Percentiles rank a stretch among this genome's conserved stretches.
These are phyloP conservation scores for Solenopsis fugax DNA, from an alignment of 1,140 invertebrate genomes.

Conservation along the genomic window DNA sequence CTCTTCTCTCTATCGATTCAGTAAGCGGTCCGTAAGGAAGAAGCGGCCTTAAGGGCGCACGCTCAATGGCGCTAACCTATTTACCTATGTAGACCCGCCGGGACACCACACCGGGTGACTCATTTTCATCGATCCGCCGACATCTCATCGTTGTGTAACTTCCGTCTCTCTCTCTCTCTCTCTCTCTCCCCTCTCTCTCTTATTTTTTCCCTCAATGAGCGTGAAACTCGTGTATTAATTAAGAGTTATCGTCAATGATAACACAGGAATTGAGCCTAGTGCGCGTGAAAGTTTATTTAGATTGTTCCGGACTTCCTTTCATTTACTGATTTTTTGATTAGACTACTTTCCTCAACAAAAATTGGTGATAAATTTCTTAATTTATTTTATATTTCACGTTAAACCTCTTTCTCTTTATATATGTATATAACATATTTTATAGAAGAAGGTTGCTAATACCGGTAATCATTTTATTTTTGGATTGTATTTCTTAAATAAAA, in stretches of 20 bases:
- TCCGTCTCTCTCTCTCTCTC: conserved; percentile 20
- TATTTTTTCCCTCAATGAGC: conserved; percentile 16
- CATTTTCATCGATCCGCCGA: conserved; percentile 61
- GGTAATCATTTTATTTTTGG: too few species aligned
- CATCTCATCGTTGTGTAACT: conserved; percentile 34
- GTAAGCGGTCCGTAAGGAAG: conserved; percentile 77
- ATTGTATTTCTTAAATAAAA: too few species aligned
- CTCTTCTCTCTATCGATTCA: conserved; percentile 78
- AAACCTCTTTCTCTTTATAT: background rate
- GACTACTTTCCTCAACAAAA: background rate
- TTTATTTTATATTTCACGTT: background rate
- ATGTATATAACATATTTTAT: background rate
- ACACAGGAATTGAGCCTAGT: background rate
- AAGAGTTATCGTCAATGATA: background rate
- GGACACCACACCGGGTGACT: conserved; percentile 61
- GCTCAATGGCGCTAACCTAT: conserved; percentile 77
- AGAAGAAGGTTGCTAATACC: too few species aligned
- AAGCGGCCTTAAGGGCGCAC: conserved; percentile 80
- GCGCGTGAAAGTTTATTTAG: background rate
- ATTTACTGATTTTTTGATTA: background rate
- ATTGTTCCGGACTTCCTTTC: background rate
- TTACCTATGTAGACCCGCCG: conserved; percentile 68
- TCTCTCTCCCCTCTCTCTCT: background rate
- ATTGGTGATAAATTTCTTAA: background rate
- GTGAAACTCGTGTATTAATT: background rate